Base-by-base conservation (phyloP, 2,888 invertebrate genomes). In the Drosophila paracracens region DNA sequence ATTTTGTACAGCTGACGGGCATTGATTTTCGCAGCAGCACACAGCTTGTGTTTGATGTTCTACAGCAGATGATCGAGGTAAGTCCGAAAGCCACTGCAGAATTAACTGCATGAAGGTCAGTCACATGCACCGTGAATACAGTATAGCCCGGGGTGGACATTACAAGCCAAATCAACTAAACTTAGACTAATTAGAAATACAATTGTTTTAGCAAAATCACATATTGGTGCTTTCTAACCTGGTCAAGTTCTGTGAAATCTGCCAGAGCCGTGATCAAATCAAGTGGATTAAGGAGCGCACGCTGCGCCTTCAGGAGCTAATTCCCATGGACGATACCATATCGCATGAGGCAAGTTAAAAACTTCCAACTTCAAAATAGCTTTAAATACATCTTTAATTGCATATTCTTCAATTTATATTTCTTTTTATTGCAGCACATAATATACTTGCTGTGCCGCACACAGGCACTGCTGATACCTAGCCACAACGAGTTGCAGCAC, bases 1-100 rank as follows among this genome's bases (percentile, higher is more conserved):
- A 93, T 81, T 92, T 93, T 68, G 90, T 91, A 48, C 92, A 94
- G 56, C 94, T 94, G 58, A 95, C 95, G 74, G 96, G 96, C 16
- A 94, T 99, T 43, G 99, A 99, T 93, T 94, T 98, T 36, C 97
- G 97, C 92, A 99, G 99, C 70, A 99, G 99, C 93, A 93, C 99
- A 61, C 98, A 98, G 92, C 96, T 99, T 91, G 94, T 99, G 25
- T 95, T 98, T 92, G 99, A 99, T 92, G 95, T 99, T 38, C 98
- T 97, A 80, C 95, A 97, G 1, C 97, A 98, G 86, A 94, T 95
- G 94, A 92, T 93, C 89, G 93, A 93, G 92, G 93, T 93, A 81
- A 82, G 91, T 68, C 10, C 11, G 25, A 18, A 29, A 36, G 6
- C 7, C 13, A 29, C 21, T 56, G 50, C 18, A 16, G 25, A 29